A percentile compares a stretch with the other conserved stretches of the same genome.
phyloP scores from a whole-genome alignment of 2,113 vertebrate species.

The Pelmatolapia mariae region DNA sequence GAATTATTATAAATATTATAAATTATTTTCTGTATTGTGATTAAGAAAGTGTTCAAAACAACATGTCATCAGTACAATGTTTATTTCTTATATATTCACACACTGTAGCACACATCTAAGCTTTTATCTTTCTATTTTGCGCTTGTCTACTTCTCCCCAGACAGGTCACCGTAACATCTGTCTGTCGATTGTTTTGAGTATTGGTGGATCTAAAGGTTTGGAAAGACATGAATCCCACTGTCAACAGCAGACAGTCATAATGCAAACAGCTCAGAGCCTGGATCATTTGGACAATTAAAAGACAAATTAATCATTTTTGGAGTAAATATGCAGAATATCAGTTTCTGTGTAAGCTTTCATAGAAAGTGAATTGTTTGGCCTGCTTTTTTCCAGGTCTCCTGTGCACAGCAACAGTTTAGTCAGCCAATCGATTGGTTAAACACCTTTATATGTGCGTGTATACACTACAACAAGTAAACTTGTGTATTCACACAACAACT shows the following conservation, averaged over 20 bases:
- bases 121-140: not conserved
- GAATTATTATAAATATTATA: not conserved
- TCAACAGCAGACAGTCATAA: not conserved
- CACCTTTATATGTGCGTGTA: not conserved
- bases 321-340: not conserved
- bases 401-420: not conserved
- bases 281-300: not conserved
- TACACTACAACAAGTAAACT: not conserved
- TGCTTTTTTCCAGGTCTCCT: not conserved
- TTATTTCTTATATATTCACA: not conserved
- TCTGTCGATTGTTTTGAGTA: constrained; percentile 2
- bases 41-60: not conserved
- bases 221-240: not conserved
- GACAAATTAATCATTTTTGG: not conserved
- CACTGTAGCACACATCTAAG: not conserved
- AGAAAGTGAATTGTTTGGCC: not conserved
- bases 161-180: constrained; percentile 1
- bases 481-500: not conserved
- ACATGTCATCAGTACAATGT: not conserved
- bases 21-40: not conserved
- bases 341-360: not conserved
- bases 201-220: not conserved
- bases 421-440: not conserved
- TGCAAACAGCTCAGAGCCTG: not conserved
- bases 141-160: not conserved